phyloP scores from a whole-genome alignment of 2,113 vertebrate species.

The Vulpes lagopus region DNA sequence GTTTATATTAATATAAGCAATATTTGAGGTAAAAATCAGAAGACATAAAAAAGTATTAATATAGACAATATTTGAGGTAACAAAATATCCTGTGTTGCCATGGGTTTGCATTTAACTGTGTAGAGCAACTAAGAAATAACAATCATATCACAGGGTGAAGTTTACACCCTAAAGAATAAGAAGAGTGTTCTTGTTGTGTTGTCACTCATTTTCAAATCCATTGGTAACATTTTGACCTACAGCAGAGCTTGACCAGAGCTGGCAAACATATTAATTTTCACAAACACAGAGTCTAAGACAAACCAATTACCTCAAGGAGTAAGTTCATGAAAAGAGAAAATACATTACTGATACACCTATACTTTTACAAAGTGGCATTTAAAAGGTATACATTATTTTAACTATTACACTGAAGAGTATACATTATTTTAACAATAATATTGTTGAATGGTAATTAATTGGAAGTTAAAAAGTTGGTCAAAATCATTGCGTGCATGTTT shows the following conservation, averaged over 20 bases:
- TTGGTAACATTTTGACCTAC: not conserved
- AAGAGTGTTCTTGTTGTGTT: not conserved
- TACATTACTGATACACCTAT: not conserved
- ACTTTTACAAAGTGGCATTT: slow-evolving; percentile 51
- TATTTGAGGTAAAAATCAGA: slow-evolving; percentile 23
- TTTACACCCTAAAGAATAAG: not conserved
- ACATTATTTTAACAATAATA: not conserved
- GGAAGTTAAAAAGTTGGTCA: not conserved
- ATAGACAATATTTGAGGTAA: not conserved
- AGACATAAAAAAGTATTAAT: slow-evolving; percentile 57
- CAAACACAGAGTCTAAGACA: not conserved
- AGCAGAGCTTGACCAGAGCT: not conserved
- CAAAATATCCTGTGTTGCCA: not conserved
- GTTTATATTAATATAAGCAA: not conserved
- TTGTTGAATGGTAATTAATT: slow-evolving; percentile 59
- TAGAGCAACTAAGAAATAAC: slow-evolving; percentile 26
- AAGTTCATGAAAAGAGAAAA: slow-evolving; percentile 10
- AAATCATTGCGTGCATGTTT: not conserved
- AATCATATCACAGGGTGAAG: not conserved
- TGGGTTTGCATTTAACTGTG: not conserved
- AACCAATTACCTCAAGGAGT: slow-evolving; percentile 54
- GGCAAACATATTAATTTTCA: slow-evolving; percentile 13
- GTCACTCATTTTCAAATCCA: slow-evolving; percentile 18
- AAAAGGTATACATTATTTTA: not conserved
- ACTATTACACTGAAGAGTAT: not conserved